These are phyloP conservation scores for Hylaeus volcanicus DNA, from an alignment of 1,140 invertebrate genomes.

Conservation along the genomic window DNA sequence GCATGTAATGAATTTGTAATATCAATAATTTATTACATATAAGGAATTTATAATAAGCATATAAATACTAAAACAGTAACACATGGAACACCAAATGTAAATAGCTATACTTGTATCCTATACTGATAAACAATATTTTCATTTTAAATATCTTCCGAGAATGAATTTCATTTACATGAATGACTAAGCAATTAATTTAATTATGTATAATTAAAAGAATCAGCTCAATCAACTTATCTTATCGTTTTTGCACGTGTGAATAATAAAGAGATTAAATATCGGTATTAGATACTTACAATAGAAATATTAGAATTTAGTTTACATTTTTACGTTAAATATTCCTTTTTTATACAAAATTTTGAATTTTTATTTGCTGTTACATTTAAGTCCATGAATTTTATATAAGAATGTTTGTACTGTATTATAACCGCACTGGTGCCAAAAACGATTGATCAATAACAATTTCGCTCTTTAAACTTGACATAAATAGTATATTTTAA, in stretches of 20 bases:
- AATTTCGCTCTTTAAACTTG: constrained; percentile 18
- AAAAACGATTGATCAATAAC: constrained; percentile 24
- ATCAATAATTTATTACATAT: constrained; percentile 48
- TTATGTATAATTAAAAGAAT: not conserved
- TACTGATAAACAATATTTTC: constrained; percentile 43
- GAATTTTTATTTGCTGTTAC: constrained; percentile 2
- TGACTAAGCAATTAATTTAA: not conserved
- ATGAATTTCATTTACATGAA: constrained; percentile 27
- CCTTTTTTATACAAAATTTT: not conserved
- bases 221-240: no score
- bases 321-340: not conserved
- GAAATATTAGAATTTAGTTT: constrained; percentile 6
- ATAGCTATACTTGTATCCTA: constrained; percentile 45
- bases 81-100: constrained; percentile 46
- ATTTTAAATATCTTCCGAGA: constrained; percentile 41
- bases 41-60: constrained; percentile 29
- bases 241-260: not conserved
- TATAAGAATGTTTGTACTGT: not conserved
- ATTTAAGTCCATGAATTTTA: not conserved
- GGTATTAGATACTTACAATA: constrained; percentile 5
- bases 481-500: constrained; percentile 25
- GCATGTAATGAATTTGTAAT: constrained; percentile 54
- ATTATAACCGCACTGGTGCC: constrained; percentile 19
- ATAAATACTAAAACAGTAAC: constrained; percentile 41
- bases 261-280: not conserved